Base-by-base conservation (phyloP, 2,888 invertebrate genomes). In the Dasysyrphus tricinctus region DNA sequence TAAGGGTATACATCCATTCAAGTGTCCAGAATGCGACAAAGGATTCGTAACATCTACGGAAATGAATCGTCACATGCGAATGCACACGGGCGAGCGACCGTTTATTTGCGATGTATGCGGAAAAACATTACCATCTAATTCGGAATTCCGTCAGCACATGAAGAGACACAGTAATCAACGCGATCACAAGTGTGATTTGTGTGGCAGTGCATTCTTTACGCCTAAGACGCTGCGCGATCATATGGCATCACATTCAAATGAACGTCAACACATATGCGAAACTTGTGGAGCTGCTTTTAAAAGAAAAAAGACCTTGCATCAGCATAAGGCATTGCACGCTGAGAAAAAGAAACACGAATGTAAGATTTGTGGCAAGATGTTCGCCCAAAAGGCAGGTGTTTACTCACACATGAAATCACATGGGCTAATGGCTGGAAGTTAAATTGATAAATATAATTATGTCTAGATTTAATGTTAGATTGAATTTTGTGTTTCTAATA, bases 361-460 rank as follows among this genome's bases (percentile, higher is more conserved):
- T 34, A 77, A 77, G 5, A 85, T 85, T 39, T 85, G 85, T 39
- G 80, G 74, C 0, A 85, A 78, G 8, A 16, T 73, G 5, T 85
- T 85, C 57, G 85, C 85, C 6, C 85, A 85, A 57, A 85, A 85
- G 8, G 77, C 85, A 2, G 85, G 85, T 0, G 61, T 80, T 2
- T 78, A 85, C 16, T 80, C 85, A 0, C 85, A 85, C 12, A 85
- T 85, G 85, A 85, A 85, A 37, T 74, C 80, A 8, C 85, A 85
- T 12, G 80, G 80, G 2, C 19, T 76, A 9, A 47, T 78, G 54
- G 29, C 47, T 39, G 82, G 70, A 16, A 72, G 65, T 73, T 80
- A 24, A 76, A 39, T 44, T 14, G 0, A 29, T 16, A 32, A 54
- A 54, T 3, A 51, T 4, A 51, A 4, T 8, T 54, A 14, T 54